Percentiles rank a stretch among this genome's conserved stretches.
phyloP scores from a whole-genome alignment of 2,797 vertebrate species.

The Pogonophryne albipinna region DNA sequence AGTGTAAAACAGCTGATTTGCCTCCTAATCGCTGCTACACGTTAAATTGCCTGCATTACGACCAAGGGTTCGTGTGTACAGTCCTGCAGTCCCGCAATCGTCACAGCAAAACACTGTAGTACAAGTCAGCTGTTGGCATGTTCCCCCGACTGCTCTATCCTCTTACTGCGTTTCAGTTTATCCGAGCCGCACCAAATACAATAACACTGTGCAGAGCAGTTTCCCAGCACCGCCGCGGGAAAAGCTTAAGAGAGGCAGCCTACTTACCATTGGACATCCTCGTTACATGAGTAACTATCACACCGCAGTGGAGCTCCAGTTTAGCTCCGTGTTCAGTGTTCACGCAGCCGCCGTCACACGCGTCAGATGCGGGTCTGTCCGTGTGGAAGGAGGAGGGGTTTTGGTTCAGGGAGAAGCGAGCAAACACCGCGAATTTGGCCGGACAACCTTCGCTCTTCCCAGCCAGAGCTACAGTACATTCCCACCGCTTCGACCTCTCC shows the following conservation, averaged over 20 bases:
- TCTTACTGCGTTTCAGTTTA: conserved; percentile 38
- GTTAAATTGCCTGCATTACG: conserved; percentile 23
- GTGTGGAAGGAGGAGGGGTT: not conserved
- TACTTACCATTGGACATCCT: conserved; percentile 74
- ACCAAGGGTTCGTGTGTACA: conserved; percentile 1
- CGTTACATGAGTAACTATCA: conserved; percentile 49
- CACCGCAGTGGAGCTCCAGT: conserved; percentile 65
- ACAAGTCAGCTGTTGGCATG: conserved; percentile 70
- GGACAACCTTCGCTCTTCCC: conserved; percentile 64
- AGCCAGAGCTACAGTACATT: conserved; percentile 59
- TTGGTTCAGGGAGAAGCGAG: conserved; percentile 23
- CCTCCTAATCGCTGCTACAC: not conserved
- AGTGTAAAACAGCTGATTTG: not conserved
- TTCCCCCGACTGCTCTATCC: conserved; percentile 27
- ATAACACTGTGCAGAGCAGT: conserved; percentile 33
- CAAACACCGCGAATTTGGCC: conserved; percentile 43
- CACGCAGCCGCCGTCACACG: conserved; percentile 54
- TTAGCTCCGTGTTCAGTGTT: conserved; percentile 27
- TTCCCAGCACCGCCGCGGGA: conserved; percentile 27
- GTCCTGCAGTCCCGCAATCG: conserved; percentile 62
- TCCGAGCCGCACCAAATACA: conserved; percentile 36
- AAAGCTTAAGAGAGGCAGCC: conserved; percentile 24
- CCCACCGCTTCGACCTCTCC: conserved; percentile 57
- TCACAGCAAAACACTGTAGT: conserved; percentile 59
- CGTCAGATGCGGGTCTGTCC: conserved; percentile 47